Evolutionary conservation across 2,113 vertebrate genomes (phyloP), one percentile per base, ranked within the genome.

Genomic region (Ceratotherium simum): DNA sequence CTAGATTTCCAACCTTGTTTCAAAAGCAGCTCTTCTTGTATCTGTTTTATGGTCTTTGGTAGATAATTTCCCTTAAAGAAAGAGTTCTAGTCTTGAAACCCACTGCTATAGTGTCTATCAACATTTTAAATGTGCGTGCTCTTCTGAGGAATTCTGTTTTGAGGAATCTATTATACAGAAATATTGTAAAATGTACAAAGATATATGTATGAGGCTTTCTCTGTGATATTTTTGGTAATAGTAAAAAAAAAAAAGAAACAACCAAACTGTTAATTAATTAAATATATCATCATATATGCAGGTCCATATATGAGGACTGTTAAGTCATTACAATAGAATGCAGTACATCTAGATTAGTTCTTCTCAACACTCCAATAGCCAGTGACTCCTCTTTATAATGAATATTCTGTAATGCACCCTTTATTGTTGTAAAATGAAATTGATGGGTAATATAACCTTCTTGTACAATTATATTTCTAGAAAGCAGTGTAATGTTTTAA

Each of bases 81-180:
- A 93, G 29, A 76, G 8, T 85, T 67, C 67, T 81, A 54, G 29
- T 90, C 92, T 76, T 81, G 51, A 92, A 72, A 42, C 20, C 23
- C 8, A 27, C 39, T 90, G 33, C 23, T 39, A 17, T 25, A 65
- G 54, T 33, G 25, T 81, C 51, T 69, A 33, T 48, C 21, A 36
- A 39, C 60, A 56, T 73, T 95, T 91, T 62, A 83, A 83, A 83
- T 25, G 39, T 62, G 4, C 29, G 31, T 27, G 6, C 4, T 87
- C 60, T 93, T 48, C 58, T 86, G 29, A 90, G 7, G 14, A 91
- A 84, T 80, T 80, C 76, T 92, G 69, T 91, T 91, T 84, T 78
- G 54, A 85, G 54, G 60, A 76, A 76, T 39, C 80, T 76, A 42
- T 86, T 70, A 90, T 42, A 54, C 0, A 72, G 48, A 65, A 94